Conservation (phyloP, 2,888 invertebrate genomes). For the Scrobipalpa costella region DNA sequence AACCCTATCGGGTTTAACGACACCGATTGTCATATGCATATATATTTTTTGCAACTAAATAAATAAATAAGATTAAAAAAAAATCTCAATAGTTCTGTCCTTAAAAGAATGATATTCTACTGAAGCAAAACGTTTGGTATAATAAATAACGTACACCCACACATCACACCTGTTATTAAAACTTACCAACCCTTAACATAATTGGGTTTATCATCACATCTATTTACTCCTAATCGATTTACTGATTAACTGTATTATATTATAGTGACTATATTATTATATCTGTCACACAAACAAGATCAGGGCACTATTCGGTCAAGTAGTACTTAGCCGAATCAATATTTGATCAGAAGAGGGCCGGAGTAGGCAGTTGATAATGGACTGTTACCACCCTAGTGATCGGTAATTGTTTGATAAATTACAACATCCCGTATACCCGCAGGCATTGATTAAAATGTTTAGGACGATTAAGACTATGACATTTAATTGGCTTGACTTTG, state of each 20-base stretch:
- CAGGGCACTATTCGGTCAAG: conserved; percentile 4
- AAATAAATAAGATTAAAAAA: too few relatives aligned
- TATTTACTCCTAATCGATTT: not conserved
- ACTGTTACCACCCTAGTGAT: not conserved
- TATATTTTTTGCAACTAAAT: too few relatives aligned
- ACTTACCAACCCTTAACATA: not conserved
- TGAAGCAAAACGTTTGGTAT: too few relatives aligned
- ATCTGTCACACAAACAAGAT: not conserved
- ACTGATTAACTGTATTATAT: not conserved
- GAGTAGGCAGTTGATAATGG: conserved; percentile 8
- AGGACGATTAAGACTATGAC: too few relatives aligned
- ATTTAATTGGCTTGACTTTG: too few relatives aligned
- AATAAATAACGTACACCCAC: not conserved
- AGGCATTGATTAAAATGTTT: not conserved
- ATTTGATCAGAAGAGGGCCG: conserved; percentile 5
- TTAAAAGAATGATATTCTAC: too few relatives aligned
- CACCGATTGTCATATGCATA: too few relatives aligned
- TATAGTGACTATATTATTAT: not conserved
- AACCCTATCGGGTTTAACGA: too few relatives aligned
- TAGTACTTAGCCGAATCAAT: conserved; percentile 18
- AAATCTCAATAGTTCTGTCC: too few relatives aligned
- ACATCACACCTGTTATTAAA: not conserved
- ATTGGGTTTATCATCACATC: not conserved
- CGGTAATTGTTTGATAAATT: not conserved
- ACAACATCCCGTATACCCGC: conserved; percentile 3